These are phyloP conservation scores for Hippocampus comes DNA, from an alignment of 2,113 vertebrate genomes.

Conservation along the genomic window DNA sequence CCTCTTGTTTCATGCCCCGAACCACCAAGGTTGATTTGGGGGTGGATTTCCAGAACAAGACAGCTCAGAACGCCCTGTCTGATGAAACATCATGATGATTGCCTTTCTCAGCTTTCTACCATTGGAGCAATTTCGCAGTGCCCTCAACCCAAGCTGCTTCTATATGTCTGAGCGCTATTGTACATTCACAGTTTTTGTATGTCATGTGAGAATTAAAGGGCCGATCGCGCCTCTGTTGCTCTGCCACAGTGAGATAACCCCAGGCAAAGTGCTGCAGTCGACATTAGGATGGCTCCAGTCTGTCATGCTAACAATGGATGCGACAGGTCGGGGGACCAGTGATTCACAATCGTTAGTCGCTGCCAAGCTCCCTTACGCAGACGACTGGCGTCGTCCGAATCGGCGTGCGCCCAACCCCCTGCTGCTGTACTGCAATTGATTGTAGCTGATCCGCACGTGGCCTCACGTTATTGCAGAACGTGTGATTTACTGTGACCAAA, in stretches of 20 bases:
- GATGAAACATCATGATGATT: too few relatives aligned
- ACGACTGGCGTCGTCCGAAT: slow-evolving; percentile 42
- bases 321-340: slow-evolving; percentile 41
- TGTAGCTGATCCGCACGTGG: slow-evolving; percentile 31
- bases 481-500: background rate
- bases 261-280: slow-evolving; percentile 50
- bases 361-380: slow-evolving; percentile 47
- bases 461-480: background rate
- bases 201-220: slow-evolving; percentile 27
- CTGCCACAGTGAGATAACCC: slow-evolving; percentile 36
- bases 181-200: slow-evolving; percentile 13
- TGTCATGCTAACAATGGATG: slow-evolving; percentile 45
- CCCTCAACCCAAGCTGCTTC: background rate
- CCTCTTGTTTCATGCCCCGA: too few relatives aligned
- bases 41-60: too few relatives aligned
- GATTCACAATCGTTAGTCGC: slow-evolving; percentile 56
- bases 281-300: slow-evolving; percentile 26
- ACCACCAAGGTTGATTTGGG: too few relatives aligned
- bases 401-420: slow-evolving; percentile 24
- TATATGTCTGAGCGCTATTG: background rate
- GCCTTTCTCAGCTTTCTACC: too few relatives aligned
- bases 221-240: slow-evolving; percentile 44
- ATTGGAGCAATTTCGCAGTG: background rate
- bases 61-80: too few relatives aligned
- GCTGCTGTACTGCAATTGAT: slow-evolving; percentile 47